These are phyloP conservation scores for Alosa alosa DNA, from an alignment of 2,113 vertebrate species.

Conservation along the genomic window DNA sequence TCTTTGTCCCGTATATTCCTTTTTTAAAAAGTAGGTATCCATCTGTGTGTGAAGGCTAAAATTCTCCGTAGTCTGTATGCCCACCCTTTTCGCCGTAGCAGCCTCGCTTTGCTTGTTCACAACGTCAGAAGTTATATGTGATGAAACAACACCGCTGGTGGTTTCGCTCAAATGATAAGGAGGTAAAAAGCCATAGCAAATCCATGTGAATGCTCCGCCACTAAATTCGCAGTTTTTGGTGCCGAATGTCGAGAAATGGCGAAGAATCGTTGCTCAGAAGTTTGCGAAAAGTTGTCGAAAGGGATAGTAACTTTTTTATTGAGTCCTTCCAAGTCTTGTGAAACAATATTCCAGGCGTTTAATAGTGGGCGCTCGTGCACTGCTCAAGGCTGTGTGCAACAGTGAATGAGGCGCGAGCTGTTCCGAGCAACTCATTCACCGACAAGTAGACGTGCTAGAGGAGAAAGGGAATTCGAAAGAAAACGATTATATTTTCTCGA, in stretches of 20 bases:
- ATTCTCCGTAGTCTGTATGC: conserved; percentile 50
- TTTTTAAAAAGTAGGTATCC: conserved; percentile 44
- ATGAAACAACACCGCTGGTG: conserved; percentile 67
- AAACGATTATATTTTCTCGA: conserved; percentile 63
- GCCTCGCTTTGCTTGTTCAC: conserved; percentile 52
- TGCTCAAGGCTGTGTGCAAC: conserved; percentile 67
- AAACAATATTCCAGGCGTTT: conserved; percentile 85
- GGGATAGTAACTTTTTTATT: conserved; percentile 80
- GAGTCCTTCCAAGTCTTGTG: conserved; percentile 81
- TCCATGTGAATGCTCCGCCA: conserved; percentile 49
- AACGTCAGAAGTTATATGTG: conserved; percentile 70
- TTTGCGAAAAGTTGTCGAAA: conserved; percentile 83
- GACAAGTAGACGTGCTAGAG: conserved; percentile 61
- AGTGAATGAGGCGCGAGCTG: conserved; percentile 55
- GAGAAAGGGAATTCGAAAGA: conserved; percentile 63
- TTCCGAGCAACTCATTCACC: conserved; percentile 51
- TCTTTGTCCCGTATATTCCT: conserved; percentile 63
- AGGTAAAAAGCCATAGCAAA: conserved; percentile 41
- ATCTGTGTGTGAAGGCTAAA: conserved; percentile 28
- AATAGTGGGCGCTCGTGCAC: conserved; percentile 97
- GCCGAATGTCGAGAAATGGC: conserved; percentile 39
- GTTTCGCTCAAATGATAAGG: conserved; percentile 50
- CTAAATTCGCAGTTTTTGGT: conserved; percentile 46
- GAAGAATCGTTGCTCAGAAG: conserved; percentile 70
- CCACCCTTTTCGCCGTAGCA: conserved; percentile 52